phyloP scores from a whole-genome alignment of 2,888 invertebrate genomes.

The Drosophila yooni region DNA sequence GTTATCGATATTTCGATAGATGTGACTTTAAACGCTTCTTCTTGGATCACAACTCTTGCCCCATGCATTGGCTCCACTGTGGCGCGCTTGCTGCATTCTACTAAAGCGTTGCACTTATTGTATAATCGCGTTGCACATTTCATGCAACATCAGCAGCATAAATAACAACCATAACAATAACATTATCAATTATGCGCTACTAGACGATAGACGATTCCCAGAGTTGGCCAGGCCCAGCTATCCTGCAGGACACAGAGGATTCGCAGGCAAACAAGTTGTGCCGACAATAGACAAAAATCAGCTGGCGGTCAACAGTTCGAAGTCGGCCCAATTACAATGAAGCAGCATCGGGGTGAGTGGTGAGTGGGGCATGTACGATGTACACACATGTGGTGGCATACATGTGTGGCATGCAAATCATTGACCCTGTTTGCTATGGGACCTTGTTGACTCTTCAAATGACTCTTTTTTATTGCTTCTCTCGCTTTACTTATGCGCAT shows the following conservation, averaged over 20 bases:
- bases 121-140: constrained; percentile 52
- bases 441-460: background rate
- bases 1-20: constrained; percentile 8
- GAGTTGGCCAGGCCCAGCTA: constrained; percentile 2
- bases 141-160: constrained; percentile 53
- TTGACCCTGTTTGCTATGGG: background rate
- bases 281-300: constrained; percentile 46
- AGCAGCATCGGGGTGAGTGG: constrained; percentile 3
- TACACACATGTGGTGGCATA: constrained; percentile 4
- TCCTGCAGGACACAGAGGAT: constrained; percentile 19
- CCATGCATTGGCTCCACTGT: constrained; percentile 4
- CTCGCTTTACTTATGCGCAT: constrained; percentile 12
- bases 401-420: constrained; percentile 17
- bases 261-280: constrained; percentile 28
- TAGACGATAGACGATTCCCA: constrained; percentile 4
- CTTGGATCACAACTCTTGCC: background rate
- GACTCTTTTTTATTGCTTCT: background rate
- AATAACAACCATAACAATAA: constrained; percentile 71
- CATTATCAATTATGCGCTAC: constrained; percentile 56
- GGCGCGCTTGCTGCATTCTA: constrained; percentile 54
- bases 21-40: background rate
- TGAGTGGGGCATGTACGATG: constrained; percentile 7
- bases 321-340: constrained; percentile 30
- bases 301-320: constrained; percentile 47
- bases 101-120: constrained; percentile 51